phyloP scores from a whole-genome alignment of 2,888 invertebrate genomes.

The Himalopsyche anomala region DNA sequence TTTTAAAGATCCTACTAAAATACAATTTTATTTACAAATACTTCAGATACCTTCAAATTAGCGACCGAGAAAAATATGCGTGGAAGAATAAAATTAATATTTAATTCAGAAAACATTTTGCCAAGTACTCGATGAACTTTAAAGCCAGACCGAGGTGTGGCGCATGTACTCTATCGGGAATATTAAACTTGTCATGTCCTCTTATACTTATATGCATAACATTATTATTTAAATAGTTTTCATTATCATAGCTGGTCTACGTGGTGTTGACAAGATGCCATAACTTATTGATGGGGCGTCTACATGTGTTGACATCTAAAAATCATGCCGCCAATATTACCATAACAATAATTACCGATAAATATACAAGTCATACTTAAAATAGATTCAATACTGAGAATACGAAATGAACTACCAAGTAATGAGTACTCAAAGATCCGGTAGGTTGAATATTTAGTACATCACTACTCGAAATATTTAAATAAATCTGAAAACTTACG shows the following conservation, averaged over 20 bases:
- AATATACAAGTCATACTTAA: not conserved
- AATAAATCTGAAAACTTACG: too few relatives aligned
- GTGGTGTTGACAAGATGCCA: constrained; percentile 16
- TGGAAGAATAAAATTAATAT: not conserved
- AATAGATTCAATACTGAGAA: too few relatives aligned
- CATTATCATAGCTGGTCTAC: constrained; percentile 18
- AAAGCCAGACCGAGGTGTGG: not conserved
- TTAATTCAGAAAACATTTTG: not conserved
- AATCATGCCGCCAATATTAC: not conserved
- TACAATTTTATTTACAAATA: too few relatives aligned
- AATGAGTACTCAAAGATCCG: too few relatives aligned
- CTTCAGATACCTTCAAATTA: too few relatives aligned
- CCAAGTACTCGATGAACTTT: not conserved
- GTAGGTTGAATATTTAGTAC: too few relatives aligned
- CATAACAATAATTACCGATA: constrained; percentile 13
- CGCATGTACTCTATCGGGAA: not conserved
- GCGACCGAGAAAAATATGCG: too few relatives aligned
- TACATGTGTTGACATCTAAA: constrained; percentile 1
- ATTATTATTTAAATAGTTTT: constrained; percentile 15
- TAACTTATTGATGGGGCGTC: constrained; percentile 8
- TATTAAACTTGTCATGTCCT: constrained; percentile 19
- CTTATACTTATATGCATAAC: constrained; percentile 26
- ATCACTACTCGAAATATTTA: too few relatives aligned
- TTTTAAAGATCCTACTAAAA: too few relatives aligned
- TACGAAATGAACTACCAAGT: too few relatives aligned